Percentiles rank a stretch among this genome's conserved stretches.
Conservation (phyloP, 35 echinoderm and acorn worm genomes). For the Heliocidaris tuberculata region DNA sequence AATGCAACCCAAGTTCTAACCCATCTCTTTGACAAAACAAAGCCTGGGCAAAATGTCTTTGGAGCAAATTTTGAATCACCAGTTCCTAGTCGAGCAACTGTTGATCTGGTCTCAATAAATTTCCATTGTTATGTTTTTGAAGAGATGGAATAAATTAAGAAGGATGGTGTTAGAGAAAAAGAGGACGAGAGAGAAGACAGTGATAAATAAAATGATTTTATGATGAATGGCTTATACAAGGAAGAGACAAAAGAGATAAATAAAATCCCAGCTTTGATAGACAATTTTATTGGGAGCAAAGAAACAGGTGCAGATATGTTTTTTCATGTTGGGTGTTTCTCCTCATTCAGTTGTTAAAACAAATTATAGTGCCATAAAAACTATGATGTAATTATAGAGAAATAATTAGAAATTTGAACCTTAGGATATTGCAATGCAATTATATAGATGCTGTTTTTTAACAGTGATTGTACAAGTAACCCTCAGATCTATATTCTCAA, state of each 20-base stretch:
- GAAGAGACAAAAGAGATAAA: not conserved
- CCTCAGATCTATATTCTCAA: no score
- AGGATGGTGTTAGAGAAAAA: not conserved
- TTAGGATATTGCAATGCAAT: no score
- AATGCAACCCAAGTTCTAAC: no score
- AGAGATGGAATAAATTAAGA: not conserved
- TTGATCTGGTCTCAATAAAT: not conserved
- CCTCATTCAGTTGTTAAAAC: not conserved
- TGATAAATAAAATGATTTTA: not conserved
- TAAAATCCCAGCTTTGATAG: not conserved
- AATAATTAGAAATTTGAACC: no score
- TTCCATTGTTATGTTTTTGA: not conserved
- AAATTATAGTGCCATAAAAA: not conserved
- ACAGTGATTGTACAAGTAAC: no score
- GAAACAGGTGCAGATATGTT: not conserved
- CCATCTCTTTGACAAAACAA: not conserved
- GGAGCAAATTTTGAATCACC: not conserved
- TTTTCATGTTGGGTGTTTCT: not conserved
- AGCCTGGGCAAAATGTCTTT: not conserved
- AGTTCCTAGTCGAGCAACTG: not conserved
- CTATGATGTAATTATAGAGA: no score
- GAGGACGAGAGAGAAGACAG: not conserved
- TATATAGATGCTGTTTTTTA: no score
- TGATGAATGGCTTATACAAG: not conserved
- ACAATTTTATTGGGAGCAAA: not conserved